Base-by-base conservation (phyloP, 2,113 vertebrate genomes). In the Cyphomyrus discorhynchus region DNA sequence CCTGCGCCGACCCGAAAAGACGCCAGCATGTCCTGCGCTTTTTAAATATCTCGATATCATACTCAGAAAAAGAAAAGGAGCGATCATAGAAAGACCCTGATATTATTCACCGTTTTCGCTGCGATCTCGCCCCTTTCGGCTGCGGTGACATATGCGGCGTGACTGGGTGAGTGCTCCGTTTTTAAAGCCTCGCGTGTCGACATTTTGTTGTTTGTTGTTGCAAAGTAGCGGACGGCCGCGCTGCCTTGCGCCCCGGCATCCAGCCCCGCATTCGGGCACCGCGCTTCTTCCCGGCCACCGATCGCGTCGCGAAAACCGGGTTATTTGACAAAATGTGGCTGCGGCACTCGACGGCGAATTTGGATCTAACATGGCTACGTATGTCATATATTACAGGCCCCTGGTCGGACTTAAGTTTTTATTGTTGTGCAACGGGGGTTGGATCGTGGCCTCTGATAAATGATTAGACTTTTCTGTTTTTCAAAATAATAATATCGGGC, bases 121-220 rank as follows among this genome's bases (percentile, higher is more conserved):
- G 39, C n/a, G 62, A 27, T 17, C 35, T n/a, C 66, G 42, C 70
- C 53, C 24, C 50, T 88, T 83, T 27, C 11, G 4, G 45, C n/a
- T 53, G n/a, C 35, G 74, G 39, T 24, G 70, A 62, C 10, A 50
- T 45, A 53, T 10, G 70, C 50, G 45, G 53, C n/a, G 74, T 35
- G 10, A 49, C 50, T 90, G 49, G 90, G 90, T 90, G 86, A 90
- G 90, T 88, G 74, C 7, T 66, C n/a, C 80, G 47, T 90, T 24
- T 35, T n/a, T 15, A 56, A 77, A 86, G 11, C 47, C 15, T 24
- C 89, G 52, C 58, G n/a, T 88, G 86, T 90, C 90, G 90, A 90
- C 90, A 90, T 90, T 90, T 90, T 90, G 90, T 90, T 90, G 86
- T 88, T 88, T 80, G 31, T 90, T 90, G 89, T 86, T 58, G 86